Conservation (phyloP, 1,140 invertebrate genomes). For the Lepidurus couesii region DNA sequence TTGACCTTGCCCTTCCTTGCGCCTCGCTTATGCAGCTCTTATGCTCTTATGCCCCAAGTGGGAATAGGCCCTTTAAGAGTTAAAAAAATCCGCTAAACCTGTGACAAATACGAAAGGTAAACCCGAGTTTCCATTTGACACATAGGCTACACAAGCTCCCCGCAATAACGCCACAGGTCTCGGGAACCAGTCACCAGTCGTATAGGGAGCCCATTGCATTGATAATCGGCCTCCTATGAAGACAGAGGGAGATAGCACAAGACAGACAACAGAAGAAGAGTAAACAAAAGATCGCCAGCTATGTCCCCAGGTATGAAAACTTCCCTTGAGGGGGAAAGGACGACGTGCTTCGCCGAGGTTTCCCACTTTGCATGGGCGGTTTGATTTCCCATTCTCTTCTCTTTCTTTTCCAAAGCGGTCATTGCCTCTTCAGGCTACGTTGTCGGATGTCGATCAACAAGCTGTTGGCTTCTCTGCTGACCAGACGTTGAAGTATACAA, state of each 20-base stretch:
- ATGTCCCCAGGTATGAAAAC: not conserved
- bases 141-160: too few species aligned
- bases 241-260: not conserved
- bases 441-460: not conserved
- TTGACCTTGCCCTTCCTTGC: too few species aligned
- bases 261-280: not conserved
- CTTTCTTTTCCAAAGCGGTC: not conserved
- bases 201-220: not conserved
- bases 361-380: not conserved
- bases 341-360: not conserved
- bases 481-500: too few species aligned
- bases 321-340: not conserved
- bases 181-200: too few species aligned
- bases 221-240: not conserved
- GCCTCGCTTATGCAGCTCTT: too few species aligned
- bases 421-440: slow-evolving; percentile 11
- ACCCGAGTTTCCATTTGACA: too few species aligned
- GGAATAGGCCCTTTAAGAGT: too few species aligned
- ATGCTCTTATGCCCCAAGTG: too few species aligned
- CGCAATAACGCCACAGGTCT: too few species aligned
- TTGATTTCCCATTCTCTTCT: slow-evolving; percentile 19
- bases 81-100: too few species aligned
- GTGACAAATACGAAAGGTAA: too few species aligned
- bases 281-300: not conserved
- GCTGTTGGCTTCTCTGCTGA: not conserved